Evolutionary conservation across 2,888 invertebrate genomes (phyloP).

Genomic region (Thera britannica): DNA sequence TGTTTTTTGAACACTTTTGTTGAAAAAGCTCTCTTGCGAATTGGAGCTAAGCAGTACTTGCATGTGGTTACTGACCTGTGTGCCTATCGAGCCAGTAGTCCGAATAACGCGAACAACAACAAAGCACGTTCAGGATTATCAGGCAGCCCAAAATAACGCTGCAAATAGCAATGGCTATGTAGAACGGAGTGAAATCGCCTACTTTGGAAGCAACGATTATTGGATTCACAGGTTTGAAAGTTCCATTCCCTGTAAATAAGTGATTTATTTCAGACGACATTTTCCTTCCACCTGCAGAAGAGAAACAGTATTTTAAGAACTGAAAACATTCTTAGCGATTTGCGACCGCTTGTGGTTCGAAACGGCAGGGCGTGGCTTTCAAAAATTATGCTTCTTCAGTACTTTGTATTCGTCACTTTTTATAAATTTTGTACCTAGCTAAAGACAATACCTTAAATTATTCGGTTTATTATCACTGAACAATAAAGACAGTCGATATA

Average conservation of each 20-base stretch:
- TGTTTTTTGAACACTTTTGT: too few relatives aligned
- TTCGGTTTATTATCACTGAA: too few relatives aligned
- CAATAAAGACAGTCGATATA: too few relatives aligned
- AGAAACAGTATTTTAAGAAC: conserved; percentile 60
- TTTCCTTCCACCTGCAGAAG: conserved; percentile 71
- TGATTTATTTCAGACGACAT: conserved; percentile 75
- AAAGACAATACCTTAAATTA: too few relatives aligned
- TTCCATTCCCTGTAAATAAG: conserved; percentile 77
- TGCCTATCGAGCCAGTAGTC: conserved; percentile 93
- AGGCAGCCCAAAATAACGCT: conserved; percentile 88
- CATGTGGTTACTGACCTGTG: conserved; percentile 84
- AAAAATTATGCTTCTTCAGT: too few relatives aligned
- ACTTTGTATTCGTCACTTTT: too few relatives aligned
- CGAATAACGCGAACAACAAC: conserved; percentile 92
- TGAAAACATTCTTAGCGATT: conserved; percentile 13
- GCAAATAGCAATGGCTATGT: conserved; percentile 91
- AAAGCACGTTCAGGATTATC: conserved; percentile 90
- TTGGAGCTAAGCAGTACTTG: too few relatives aligned
- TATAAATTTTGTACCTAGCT: too few relatives aligned
- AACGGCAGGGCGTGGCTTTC: neutral
- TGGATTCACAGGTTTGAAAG: conserved; percentile 69
- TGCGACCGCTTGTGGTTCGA: conserved; percentile 8
- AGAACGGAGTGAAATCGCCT: conserved; percentile 94
- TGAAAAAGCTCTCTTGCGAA: too few relatives aligned
- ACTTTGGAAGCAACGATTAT: conserved; percentile 56